Conservation (phyloP, 2,888 invertebrate genomes). For the Ennomos erosarius region DNA sequence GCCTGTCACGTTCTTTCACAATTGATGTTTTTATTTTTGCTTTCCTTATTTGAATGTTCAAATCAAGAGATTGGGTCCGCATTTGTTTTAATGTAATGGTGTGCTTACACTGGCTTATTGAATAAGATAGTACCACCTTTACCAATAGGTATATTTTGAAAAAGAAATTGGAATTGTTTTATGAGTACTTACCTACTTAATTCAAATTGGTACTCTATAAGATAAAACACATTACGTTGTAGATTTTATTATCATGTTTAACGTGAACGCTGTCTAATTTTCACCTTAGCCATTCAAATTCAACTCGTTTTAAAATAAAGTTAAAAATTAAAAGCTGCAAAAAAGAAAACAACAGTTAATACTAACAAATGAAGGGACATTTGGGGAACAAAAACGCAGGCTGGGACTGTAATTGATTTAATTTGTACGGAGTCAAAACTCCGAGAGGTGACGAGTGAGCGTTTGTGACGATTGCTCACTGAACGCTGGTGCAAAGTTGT, state of each 20-base stretch:
- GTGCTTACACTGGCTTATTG: slow-evolving; percentile 4
- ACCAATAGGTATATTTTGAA: too few species aligned
- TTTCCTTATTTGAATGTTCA: slow-evolving; percentile 35
- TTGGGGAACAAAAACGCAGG: slow-evolving; percentile 64
- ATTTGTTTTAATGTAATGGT: slow-evolving; percentile 15
- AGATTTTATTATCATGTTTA: too few species aligned
- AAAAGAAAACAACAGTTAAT: slow-evolving; percentile 70
- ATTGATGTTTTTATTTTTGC: slow-evolving; percentile 54
- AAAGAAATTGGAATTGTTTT: too few species aligned
- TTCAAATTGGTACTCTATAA: too few species aligned
- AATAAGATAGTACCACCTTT: not conserved
- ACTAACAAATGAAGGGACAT: slow-evolving; percentile 72
- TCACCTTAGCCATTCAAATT: too few species aligned
- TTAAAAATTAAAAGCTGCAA: slow-evolving; percentile 32
- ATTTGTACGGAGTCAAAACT: slow-evolving; percentile 80
- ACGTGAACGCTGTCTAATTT: too few species aligned
- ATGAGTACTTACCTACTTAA: too few species aligned
- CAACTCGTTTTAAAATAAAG: not conserved
- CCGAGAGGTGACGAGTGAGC: slow-evolving; percentile 48
- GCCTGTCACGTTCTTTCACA: slow-evolving; percentile 51
- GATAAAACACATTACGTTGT: too few species aligned
- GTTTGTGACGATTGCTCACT: slow-evolving; percentile 15
- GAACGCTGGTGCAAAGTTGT: not conserved
- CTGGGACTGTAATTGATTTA: slow-evolving; percentile 79
- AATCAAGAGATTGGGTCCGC: slow-evolving; percentile 21